Conservation (phyloP, 2,888 invertebrate genomes). For the Baccha elongata region DNA sequence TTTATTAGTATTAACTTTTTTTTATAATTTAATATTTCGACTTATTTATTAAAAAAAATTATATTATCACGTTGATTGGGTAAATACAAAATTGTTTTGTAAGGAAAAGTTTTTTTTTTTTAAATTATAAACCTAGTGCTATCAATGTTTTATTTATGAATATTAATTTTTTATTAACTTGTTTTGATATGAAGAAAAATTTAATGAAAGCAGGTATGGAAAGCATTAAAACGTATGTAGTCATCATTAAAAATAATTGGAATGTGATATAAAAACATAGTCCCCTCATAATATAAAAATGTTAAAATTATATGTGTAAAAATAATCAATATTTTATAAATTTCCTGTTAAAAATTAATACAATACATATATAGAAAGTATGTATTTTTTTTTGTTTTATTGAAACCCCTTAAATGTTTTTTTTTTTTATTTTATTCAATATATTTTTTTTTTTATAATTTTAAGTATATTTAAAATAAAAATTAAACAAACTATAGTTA, state of each 20-base stretch:
- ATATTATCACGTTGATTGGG: constrained; percentile 37
- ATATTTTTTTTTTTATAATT: constrained; percentile 58
- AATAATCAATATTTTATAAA: constrained; percentile 29
- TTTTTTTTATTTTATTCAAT: constrained; percentile 56
- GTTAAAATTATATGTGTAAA: constrained; percentile 37
- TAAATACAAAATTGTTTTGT: constrained; percentile 10
- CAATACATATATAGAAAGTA: constrained; percentile 17
- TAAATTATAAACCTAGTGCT: constrained; percentile 63
- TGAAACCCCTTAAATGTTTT: constrained; percentile 27
- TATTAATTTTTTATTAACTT: too few relatives aligned
- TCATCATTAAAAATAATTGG: constrained; percentile 80
- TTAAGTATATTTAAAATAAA: constrained; percentile 38
- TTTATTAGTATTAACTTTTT: constrained; percentile 67
- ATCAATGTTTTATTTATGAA: too few relatives aligned
- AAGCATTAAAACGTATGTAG: constrained; percentile 75
- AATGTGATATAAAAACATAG: constrained; percentile 82
- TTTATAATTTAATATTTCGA: constrained; percentile 53
- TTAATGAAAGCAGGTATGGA: constrained; percentile 38
- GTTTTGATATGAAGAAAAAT: constrained; percentile 5
- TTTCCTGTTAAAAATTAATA: constrained; percentile 6
- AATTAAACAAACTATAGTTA: constrained; percentile 53
- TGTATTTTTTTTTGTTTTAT: constrained; percentile 39
- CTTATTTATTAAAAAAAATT: constrained; percentile 53
- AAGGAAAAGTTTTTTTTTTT: constrained; percentile 30
- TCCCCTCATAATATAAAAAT: constrained; percentile 79